Evolutionary conservation across 2,888 invertebrate genomes (phyloP), one percentile per base, ranked within the genome.

Genomic region (Helleia helle): DNA sequence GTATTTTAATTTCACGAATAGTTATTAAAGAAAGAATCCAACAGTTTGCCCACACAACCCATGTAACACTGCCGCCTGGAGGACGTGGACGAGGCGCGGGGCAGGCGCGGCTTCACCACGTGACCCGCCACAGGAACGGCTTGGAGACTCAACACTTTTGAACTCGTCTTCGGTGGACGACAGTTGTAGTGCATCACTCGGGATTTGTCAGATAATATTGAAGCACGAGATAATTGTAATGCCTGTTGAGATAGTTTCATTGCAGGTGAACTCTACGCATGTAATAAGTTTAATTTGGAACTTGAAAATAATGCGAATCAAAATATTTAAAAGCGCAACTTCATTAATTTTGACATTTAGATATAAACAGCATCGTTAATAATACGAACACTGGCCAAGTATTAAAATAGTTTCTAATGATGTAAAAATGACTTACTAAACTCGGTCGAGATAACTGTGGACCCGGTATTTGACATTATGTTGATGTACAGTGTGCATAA

Each of bases 11-110:
- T 38, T 42, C 52, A 73, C 2, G 65, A 65, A 36, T 65, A 69
- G 50, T 68, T 69, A 43, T 61, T 74, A 14, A 75, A 58, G 43
- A 81, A 81, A 1, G 77, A 75, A 44, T 80, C 74, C 0, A 81
- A 34, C 25, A 80, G 54, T 53, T 75, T 80, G 1, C 59, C 70
- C 28, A 76, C 24, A 46, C 71, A 70, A 0, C 75, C 72, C 11
- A 73, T 55, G 47, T 56, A 69, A 41, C 69, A 64, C 9, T 53
- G 56, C 6, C 58, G 52, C 1, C 49, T 46, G 2, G 58, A 51
- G 4, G 30, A 45, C 40, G 45, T 47, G 5, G 41, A 47, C 13
- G 31, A 38, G 4, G 37, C 34, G 1, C 49, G 42, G 1, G 49
- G 52, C 2, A 50, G 28, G 4, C 40, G 44, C 4, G 38, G 15